Percentiles rank a stretch among this genome's conserved stretches.
Conservation (phyloP, 2,797 vertebrate species). For the Champsocephalus gunnari region DNA sequence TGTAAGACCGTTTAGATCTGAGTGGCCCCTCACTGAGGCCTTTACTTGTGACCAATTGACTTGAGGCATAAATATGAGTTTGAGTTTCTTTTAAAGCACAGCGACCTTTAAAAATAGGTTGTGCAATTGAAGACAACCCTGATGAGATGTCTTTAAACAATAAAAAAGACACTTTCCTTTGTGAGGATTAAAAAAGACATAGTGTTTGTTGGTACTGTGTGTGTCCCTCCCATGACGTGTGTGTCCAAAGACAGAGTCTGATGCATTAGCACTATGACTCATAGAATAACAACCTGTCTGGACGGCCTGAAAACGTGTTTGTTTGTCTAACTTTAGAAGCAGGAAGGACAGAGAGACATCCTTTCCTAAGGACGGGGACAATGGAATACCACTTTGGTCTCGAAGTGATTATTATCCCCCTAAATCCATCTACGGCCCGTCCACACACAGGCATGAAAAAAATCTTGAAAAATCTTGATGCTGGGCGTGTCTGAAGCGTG, state of each 20-base stretch:
- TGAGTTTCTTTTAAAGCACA: neutral
- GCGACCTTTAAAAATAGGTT: neutral
- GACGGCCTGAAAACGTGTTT: neutral
- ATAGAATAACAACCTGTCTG: neutral
- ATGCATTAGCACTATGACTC: neutral
- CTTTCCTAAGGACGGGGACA: neutral
- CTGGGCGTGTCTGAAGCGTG: too few relatives aligned
- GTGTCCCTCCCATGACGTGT: neutral
- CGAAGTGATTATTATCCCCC: conserved; percentile 12
- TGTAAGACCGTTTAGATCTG: neutral
- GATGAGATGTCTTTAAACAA: neutral
- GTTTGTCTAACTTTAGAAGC: conserved; percentile 43
- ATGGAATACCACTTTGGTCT: neutral
- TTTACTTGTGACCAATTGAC: neutral
- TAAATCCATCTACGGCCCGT: conserved; percentile 29
- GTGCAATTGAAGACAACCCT: neutral
- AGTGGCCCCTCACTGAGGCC: neutral
- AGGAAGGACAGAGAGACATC: conserved; percentile 40
- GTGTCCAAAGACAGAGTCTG: neutral
- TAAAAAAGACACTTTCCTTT: too few relatives aligned
- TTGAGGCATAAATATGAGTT: neutral
- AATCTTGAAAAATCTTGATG: too few relatives aligned
- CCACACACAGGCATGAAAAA: too few relatives aligned
- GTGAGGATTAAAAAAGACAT: neutral
- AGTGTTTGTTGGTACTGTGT: neutral